phyloP scores from a whole-genome alignment of 2,113 vertebrate genomes.

The Tylochromis polylepis region DNA sequence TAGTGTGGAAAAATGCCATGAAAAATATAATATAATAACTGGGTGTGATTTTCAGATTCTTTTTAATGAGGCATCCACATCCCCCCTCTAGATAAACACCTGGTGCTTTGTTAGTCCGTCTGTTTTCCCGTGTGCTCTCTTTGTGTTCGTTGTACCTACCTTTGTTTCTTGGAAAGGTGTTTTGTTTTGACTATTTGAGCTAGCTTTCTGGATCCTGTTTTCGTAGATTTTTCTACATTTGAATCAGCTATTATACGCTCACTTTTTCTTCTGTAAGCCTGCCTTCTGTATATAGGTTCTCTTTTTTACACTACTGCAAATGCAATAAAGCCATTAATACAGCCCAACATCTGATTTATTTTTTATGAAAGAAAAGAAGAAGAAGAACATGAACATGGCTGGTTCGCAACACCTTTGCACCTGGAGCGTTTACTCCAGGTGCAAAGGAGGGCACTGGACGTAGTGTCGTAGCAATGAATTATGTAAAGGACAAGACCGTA shows the following conservation, averaged over 20 bases:
- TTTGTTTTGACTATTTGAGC: background rate
- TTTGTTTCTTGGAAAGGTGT: background rate
- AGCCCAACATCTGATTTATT: background rate
- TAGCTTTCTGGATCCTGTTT: background rate
- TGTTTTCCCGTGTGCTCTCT: background rate
- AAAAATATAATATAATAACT: background rate
- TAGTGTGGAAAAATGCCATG: background rate
- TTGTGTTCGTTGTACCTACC: background rate
- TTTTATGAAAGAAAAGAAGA: background rate
- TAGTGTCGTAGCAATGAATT: background rate
- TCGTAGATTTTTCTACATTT: background rate
- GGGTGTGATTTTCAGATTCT: background rate
- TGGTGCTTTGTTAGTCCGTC: background rate
- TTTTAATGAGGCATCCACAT: background rate
- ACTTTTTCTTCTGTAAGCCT: background rate
- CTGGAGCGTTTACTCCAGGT: background rate
- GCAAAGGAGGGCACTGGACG: background rate
- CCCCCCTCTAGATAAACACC: background rate
- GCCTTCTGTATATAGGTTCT: background rate
- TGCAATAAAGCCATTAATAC: background rate
- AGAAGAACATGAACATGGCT: background rate
- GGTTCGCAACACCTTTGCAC: background rate
- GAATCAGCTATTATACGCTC: background rate
- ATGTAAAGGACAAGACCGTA: background rate
- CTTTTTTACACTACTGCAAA: background rate